Percentiles rank a stretch among this genome's conserved stretches.
These are phyloP conservation scores for Mus caroli DNA, from an alignment of 2,797 vertebrate species.

Conservation along the genomic window DNA sequence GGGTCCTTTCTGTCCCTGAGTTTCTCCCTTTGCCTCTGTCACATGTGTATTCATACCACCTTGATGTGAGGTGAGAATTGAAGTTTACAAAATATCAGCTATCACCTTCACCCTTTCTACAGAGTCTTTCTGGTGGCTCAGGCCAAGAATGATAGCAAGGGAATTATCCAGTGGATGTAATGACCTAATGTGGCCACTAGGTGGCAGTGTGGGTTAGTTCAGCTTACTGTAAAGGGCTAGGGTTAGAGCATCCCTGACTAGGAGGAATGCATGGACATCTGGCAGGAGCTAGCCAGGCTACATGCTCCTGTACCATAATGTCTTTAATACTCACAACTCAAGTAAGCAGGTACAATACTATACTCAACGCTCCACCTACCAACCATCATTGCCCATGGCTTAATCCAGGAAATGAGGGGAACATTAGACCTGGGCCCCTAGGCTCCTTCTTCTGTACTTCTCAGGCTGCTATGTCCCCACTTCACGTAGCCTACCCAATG, in stretches of 20 bases:
- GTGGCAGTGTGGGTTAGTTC: conserved; percentile 41
- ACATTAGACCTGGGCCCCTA: background rate
- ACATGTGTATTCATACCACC: background rate
- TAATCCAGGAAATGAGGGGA: background rate
- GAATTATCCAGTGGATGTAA: background rate
- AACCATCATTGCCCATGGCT: fast-evolving
- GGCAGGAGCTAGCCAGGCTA: background rate
- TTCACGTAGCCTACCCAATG: fast-evolving
- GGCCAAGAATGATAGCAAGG: background rate
- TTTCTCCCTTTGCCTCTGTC: conserved; percentile 22
- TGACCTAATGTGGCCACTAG: conserved; percentile 32
- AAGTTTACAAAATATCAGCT: background rate
- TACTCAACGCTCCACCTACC: background rate
- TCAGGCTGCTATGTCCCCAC: background rate
- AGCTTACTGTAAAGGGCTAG: background rate
- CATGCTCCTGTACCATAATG: background rate
- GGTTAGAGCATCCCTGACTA: background rate
- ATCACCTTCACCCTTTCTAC: background rate
- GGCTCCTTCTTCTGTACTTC: background rate
- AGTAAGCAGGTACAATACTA: background rate
- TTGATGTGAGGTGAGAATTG: background rate
- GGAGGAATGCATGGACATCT: background rate
- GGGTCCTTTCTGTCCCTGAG: background rate
- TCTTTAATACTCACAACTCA: background rate
- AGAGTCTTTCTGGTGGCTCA: background rate